Evolutionary conservation across 2,797 vertebrate genomes (phyloP).

Genomic region (Catamblyrhynchus diadema): DNA sequence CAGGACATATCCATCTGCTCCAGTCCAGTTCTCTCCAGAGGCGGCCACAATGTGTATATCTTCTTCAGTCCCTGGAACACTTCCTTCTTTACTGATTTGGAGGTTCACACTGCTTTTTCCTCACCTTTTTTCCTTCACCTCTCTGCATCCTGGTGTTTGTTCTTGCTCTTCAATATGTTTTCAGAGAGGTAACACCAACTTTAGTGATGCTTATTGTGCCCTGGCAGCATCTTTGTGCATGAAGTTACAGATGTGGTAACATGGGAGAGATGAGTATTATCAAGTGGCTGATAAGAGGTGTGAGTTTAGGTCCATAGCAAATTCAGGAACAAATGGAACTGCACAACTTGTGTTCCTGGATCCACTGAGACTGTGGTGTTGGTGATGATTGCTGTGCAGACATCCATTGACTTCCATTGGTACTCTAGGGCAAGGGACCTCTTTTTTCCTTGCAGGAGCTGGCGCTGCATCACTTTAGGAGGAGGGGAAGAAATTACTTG

Average conservation of each 20-base stretch:
- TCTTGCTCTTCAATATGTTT: not conserved
- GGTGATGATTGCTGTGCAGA: not conserved
- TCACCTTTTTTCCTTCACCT: not conserved
- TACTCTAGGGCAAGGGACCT: not conserved
- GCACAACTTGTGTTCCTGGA: not conserved
- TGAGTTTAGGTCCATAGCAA: not conserved
- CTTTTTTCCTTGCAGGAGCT: not conserved
- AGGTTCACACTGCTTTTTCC: not conserved
- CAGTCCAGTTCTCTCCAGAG: not conserved
- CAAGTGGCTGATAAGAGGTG: not conserved
- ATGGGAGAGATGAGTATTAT: not conserved
- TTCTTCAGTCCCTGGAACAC: not conserved
- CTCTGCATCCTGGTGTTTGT: not conserved
- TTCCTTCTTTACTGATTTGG: not conserved
- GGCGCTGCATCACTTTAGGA: not conserved
- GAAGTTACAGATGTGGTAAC: not conserved
- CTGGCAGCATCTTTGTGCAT: not conserved
- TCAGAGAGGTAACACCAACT: not conserved
- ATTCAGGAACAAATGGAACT: not conserved
- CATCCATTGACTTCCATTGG: not conserved
- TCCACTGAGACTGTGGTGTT: not conserved
- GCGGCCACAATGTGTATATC: not conserved
- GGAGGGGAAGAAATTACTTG: not conserved
- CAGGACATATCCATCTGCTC: not conserved
- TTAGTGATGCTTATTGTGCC: not conserved